A percentile compares a stretch with the other conserved stretches of the same genome.
phyloP scores from a whole-genome alignment of 2,797 vertebrate species.

The Botia almorhae region DNA sequence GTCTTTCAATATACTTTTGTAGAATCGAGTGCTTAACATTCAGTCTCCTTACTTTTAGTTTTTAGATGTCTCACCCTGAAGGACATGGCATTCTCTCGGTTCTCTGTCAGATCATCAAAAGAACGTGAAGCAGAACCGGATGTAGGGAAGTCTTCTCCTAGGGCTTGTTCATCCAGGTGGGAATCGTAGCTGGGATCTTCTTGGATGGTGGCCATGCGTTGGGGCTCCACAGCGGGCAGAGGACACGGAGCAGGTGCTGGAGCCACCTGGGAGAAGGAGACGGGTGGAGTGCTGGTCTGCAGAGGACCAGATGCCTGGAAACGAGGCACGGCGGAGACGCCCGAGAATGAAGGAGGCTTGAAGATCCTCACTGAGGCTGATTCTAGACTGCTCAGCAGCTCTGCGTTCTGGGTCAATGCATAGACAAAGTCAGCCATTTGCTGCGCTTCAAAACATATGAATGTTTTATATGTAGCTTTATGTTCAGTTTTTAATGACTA shows the following conservation, averaged over 20 bases:
- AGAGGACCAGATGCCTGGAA: slow-evolving; percentile 61
- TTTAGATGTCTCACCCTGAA: slow-evolving; percentile 81
- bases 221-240: slow-evolving; percentile 76
- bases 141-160: slow-evolving; percentile 85
- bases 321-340: slow-evolving; percentile 46
- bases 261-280: slow-evolving; percentile 8
- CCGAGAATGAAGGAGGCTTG: slow-evolving; percentile 73
- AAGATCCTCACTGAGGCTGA: slow-evolving; percentile 89
- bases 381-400: slow-evolving; percentile 93
- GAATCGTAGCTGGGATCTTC: slow-evolving; percentile 91
- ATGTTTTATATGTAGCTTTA: neutral
- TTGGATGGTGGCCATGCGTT: slow-evolving; percentile 91
- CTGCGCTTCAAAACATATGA: neutral
- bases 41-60: slow-evolving; percentile 90
- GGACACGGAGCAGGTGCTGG: slow-evolving; percentile 3
- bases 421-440: neutral
- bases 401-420: slow-evolving; percentile 83
- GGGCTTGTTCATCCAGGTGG: slow-evolving; percentile 79
- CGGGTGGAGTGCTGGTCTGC: slow-evolving; percentile 69
- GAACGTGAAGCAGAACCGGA: slow-evolving; percentile 80
- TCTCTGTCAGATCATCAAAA: slow-evolving; percentile 91
- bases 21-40: slow-evolving; percentile 79
- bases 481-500: neutral
- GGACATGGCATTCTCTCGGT: slow-evolving; percentile 75
- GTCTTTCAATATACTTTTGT: neutral